Conservation (phyloP, 2,888 invertebrate species). For the Tanypteryx hageni region DNA sequence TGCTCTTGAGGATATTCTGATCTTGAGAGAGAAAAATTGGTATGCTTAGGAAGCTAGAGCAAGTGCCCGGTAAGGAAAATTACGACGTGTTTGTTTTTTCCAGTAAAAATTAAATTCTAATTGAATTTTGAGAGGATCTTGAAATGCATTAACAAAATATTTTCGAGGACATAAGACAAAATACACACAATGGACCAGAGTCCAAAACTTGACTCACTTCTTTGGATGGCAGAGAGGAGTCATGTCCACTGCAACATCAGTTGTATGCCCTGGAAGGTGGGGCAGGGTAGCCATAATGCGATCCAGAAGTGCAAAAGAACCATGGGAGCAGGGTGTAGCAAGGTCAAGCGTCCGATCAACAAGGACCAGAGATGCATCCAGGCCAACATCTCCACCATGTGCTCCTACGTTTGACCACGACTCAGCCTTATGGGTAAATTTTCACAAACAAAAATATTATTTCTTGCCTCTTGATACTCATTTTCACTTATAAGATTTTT, state of each 20-base stretch:
- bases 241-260: conserved; percentile 82
- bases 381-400: conserved; percentile 8
- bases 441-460: neutral
- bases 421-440: conserved; percentile 8
- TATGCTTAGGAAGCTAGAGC: no score
- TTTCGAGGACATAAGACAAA: no score
- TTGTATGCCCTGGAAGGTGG: conserved; percentile 80
- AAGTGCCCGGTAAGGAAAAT: no score
- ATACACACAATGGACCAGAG: neutral
- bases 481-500: neutral
- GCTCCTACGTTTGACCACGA: conserved; percentile 27
- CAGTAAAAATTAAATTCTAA: no score
- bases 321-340: conserved; percentile 80
- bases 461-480: neutral
- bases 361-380: conserved; percentile 77
- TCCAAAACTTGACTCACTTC: conserved; percentile 72
- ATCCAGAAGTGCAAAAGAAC: conserved; percentile 81
- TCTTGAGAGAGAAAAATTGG: no score
- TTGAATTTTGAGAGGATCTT: no score
- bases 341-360: conserved; percentile 83
- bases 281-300: conserved; percentile 80
- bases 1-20: no score
- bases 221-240: conserved; percentile 78
- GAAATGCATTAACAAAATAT: no score
- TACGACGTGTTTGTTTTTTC: no score